Conservation (phyloP, 2,888 invertebrate genomes). For the Monoplex corrugatus region DNA sequence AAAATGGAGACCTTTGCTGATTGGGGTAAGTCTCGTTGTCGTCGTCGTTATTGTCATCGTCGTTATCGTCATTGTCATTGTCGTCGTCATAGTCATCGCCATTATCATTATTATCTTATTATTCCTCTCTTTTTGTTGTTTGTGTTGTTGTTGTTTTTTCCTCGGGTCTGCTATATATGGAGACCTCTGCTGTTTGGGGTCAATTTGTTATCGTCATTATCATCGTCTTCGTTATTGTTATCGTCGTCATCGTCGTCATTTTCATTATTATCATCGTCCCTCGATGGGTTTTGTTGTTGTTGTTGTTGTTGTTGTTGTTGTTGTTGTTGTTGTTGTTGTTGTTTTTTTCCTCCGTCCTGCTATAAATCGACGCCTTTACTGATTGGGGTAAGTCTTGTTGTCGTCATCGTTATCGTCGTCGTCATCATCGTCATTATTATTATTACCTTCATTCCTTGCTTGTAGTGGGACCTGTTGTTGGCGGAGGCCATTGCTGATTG, state of each 20-base stretch:
- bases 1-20: constrained; percentile 14
- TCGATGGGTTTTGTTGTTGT: neutral
- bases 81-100: neutral
- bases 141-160: neutral
- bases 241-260: neutral
- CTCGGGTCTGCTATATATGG: too few relatives aligned
- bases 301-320: constrained; percentile 31
- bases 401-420: constrained; percentile 10
- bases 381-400: too few relatives aligned
- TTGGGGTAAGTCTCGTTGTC: constrained; percentile 16
- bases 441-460: constrained; percentile 24
- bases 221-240: neutral
- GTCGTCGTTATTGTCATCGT: too few relatives aligned
- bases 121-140: neutral
- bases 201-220: neutral
- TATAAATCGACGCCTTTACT: too few relatives aligned
- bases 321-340: constrained; percentile 33
- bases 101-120: too few relatives aligned
- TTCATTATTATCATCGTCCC: neutral
- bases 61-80: too few relatives aligned
- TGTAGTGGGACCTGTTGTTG: too few relatives aligned
- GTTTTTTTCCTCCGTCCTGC: too few relatives aligned
- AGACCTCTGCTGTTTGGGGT: too few relatives aligned
- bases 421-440: constrained; percentile 3
- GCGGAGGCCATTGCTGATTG: neutral